phyloP scores from a whole-genome alignment of 2,113 vertebrate species.

The Pachyramphus minor region DNA sequence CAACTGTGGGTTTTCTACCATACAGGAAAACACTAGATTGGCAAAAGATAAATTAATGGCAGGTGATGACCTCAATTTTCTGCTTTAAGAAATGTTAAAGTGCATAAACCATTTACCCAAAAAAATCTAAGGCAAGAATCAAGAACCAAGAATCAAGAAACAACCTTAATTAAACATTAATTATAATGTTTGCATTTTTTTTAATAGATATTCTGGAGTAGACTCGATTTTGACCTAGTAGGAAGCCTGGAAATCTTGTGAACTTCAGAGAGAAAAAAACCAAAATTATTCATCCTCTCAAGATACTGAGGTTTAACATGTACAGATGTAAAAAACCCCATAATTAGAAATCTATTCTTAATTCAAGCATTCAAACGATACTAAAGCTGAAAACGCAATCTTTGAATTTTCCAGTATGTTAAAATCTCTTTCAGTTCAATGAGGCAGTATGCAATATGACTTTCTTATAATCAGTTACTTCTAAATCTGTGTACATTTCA shows the following conservation, averaged over 20 bases:
- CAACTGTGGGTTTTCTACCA: not conserved
- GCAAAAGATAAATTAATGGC: not conserved
- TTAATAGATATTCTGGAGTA: not conserved
- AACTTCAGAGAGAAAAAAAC: not conserved
- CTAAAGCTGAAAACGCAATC: not conserved
- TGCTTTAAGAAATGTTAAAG: not conserved
- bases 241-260: not conserved
- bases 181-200: not conserved
- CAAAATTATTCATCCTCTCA: not conserved
- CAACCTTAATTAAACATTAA: not conserved
- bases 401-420: not conserved
- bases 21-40: not conserved
- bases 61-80: not conserved
- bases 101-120: not conserved
- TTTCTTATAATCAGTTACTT: not conserved
- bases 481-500: not conserved
- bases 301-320: not conserved
- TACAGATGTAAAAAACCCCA: not conserved
- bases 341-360: not conserved
- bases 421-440: not conserved
- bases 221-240: not conserved
- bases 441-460: not conserved
- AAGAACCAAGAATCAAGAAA: not conserved
- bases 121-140: not conserved
- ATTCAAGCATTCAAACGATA: not conserved